These are phyloP conservation scores for Indicator maculatus DNA, from an alignment of 2,113 vertebrate species.

Conservation along the genomic window DNA sequence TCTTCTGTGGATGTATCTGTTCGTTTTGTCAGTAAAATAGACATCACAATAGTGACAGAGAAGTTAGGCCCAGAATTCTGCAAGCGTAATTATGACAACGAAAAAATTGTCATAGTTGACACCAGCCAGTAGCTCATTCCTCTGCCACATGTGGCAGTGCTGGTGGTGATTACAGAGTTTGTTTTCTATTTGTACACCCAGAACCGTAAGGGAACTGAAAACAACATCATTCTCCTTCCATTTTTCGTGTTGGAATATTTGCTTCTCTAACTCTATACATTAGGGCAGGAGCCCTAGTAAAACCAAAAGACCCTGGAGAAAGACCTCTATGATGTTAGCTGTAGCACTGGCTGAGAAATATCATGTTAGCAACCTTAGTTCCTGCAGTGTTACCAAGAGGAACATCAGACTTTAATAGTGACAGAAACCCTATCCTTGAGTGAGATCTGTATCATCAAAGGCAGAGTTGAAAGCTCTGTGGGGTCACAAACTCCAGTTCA, in stretches of 20 bases:
- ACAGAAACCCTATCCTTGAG: neutral
- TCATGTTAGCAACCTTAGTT: neutral
- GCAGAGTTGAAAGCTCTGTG: conserved; percentile 25
- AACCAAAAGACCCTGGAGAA: neutral
- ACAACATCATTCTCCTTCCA: neutral
- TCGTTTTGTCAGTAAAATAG: neutral
- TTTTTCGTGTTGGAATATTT: neutral
- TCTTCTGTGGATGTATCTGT: neutral
- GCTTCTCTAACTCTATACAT: neutral
- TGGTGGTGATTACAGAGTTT: neutral
- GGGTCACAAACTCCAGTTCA: neutral
- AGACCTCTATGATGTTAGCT: neutral
- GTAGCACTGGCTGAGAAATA: neutral
- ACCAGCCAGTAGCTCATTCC: neutral
- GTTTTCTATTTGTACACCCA: neutral
- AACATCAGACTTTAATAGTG: neutral
- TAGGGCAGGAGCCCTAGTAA: neutral
- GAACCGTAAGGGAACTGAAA: neutral
- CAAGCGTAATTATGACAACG: neutral
- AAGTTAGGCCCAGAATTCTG: neutral
- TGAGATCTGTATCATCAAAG: conserved; percentile 30
- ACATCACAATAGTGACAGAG: neutral
- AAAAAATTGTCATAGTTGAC: neutral
- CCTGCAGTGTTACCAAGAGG: neutral
- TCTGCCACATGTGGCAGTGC: neutral